Conservation (phyloP, 2,888 invertebrate species). For the Tetheella fluctuosa region DNA sequence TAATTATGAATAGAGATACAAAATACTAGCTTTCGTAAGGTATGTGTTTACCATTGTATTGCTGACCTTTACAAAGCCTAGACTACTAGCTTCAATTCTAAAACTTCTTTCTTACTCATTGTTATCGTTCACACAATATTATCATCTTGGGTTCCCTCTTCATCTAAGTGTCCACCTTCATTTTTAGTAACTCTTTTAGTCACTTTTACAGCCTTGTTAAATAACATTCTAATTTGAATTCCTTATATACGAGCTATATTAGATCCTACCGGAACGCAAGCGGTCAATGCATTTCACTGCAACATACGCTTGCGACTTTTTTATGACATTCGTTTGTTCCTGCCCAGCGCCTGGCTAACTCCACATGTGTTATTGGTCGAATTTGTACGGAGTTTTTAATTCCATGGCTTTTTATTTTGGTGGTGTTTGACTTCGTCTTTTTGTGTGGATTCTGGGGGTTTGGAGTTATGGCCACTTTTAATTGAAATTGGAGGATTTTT, state of each 20-base stretch:
- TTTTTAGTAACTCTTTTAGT: no score
- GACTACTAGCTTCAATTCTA: no score
- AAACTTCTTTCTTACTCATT: no score
- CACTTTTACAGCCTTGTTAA: no score
- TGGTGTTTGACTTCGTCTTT: conserved; percentile 5
- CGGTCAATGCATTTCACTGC: conserved; percentile 46
- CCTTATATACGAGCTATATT: neutral
- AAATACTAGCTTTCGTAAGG: no score
- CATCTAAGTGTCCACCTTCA: no score
- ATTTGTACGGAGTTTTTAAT: conserved; percentile 49
- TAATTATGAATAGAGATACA: no score
- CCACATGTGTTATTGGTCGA: conserved; percentile 46
- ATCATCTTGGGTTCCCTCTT: no score
- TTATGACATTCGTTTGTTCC: conserved; percentile 58
- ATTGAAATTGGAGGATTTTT: conserved; percentile 11
- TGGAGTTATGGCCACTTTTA: conserved; percentile 5
- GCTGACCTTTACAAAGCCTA: no score
- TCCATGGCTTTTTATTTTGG: conserved; percentile 48
- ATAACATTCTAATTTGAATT: neutral
- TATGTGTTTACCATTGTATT: no score
- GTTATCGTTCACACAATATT: no score
- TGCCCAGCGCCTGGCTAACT: conserved; percentile 16
- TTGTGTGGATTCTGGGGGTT: neutral
- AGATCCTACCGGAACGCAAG: conserved; percentile 4
- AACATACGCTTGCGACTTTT: conserved; percentile 71